Evolutionary conservation across 2,113 vertebrate species (phyloP).

Genomic region (Oceanites oceanicus): DNA sequence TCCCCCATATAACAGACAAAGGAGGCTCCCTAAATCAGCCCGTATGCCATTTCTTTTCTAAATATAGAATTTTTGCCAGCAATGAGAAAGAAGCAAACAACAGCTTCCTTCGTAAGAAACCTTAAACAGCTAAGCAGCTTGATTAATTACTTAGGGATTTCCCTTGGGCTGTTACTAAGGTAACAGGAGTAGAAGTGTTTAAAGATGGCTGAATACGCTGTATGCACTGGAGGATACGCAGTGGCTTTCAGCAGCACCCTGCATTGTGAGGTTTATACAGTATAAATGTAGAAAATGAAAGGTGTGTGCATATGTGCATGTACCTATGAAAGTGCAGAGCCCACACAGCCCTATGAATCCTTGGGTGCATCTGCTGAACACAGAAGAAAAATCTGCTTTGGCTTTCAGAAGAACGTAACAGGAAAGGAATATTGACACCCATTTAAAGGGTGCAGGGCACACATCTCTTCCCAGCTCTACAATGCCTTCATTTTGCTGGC

Average conservation of each 20-base stretch:
- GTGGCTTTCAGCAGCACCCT: background rate
- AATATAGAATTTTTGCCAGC: background rate
- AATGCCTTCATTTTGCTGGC: background rate
- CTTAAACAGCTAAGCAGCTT: constrained; percentile 1
- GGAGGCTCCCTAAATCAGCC: background rate
- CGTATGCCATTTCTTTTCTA: background rate
- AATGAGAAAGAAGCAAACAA: constrained; percentile 2
- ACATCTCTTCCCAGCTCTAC: background rate
- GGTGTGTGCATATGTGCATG: background rate
- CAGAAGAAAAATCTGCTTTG: background rate
- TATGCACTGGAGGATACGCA: background rate
- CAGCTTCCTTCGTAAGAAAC: background rate
- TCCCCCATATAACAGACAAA: background rate
- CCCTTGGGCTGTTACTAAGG: constrained; percentile 45
- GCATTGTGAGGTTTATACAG: background rate
- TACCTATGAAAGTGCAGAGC: background rate
- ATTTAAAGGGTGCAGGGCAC: background rate
- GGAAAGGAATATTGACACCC: background rate
- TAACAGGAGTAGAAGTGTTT: background rate
- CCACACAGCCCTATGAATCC: background rate
- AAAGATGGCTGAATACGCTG: background rate
- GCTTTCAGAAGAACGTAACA: background rate
- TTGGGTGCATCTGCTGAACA: background rate
- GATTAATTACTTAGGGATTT: constrained; percentile 55
- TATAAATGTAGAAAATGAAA: background rate